phyloP scores from a whole-genome alignment of 2,888 invertebrate genomes.

The Orchesella flavescens region DNA sequence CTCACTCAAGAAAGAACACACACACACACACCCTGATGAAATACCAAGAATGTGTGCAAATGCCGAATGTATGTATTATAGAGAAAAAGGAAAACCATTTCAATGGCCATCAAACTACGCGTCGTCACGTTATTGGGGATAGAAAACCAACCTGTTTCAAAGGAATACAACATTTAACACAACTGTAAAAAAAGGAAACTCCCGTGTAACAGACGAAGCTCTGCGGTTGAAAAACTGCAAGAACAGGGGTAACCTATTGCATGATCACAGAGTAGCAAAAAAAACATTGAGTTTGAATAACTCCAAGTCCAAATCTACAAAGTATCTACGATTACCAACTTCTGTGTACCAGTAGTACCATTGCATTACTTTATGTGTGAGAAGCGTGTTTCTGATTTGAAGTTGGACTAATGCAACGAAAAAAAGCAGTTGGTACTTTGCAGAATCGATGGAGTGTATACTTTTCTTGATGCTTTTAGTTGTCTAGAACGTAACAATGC shows the following conservation, averaged over 20 bases:
- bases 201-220: no score
- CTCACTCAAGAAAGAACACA: background rate
- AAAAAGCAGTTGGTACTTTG: no score
- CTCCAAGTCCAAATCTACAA: no score
- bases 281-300: no score
- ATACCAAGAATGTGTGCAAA: background rate
- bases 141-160: background rate
- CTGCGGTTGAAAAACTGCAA: background rate
- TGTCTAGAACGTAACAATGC: no score
- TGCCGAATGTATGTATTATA: conserved; percentile 2
- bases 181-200: background rate
- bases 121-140: background rate
- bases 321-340: no score
- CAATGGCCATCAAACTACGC: conserved; percentile 1
- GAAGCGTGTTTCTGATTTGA: no score
- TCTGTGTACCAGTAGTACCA: no score
- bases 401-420: no score
- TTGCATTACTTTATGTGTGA: no score
- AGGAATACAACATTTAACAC: background rate
- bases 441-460: no score
- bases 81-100: conserved; percentile 17
- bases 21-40: background rate
- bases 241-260: background rate
- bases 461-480: no score
- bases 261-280: background rate